Base-by-base conservation (phyloP, 2,113 vertebrate species). In the Nasalis larvatus region DNA sequence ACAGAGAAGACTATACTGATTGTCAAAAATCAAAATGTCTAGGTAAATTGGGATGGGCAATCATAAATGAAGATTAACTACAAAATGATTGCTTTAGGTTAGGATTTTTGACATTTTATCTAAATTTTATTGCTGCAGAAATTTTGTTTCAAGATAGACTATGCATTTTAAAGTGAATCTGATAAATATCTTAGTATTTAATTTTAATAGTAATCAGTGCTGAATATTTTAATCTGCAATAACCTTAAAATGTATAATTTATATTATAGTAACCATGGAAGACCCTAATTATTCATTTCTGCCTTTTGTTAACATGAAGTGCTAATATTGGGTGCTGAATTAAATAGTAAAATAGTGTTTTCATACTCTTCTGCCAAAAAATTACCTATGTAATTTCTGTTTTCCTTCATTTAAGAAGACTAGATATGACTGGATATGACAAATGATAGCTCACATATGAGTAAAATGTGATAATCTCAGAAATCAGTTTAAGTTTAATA, bases 401-500 rank as follows among this genome's bases (percentile, higher is more conserved):
- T 96, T 91, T 94, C 66, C 60, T 58, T 94, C 76, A 76, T 93
- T 88, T 94, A 89, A 69, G 56, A 78, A 63, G 16, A 23, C 23
- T 73, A 3, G 30, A 6, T 17, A 56, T 82, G 82, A 35, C 83
- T 73, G 3, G 25, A 76, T 60, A 42, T 80, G 78, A 92, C 0
- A 58, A 73, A 92, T 93, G 71, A 97, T 63, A 58, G 20, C 66
- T 54, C 17, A 2, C 0, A 12, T 54, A 42, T 96, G 80, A 98
- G 74, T 54, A 93, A 96, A 83, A 68, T 17, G 66, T 35, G 16
- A 68, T 68, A 17, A 68, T 35, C 90, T 92, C 87, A 86, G 93
- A 94, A 95, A 97, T 97, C 1, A 40, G 81, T 97, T 98, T 45
- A 93, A 94, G 84, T 98, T 98, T 98, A 82, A 86, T 97, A 97